These are phyloP conservation scores for Epizoanthus illoricatus DNA, from an alignment of 92 coral and sea anemone species.

Conservation along the genomic window DNA sequence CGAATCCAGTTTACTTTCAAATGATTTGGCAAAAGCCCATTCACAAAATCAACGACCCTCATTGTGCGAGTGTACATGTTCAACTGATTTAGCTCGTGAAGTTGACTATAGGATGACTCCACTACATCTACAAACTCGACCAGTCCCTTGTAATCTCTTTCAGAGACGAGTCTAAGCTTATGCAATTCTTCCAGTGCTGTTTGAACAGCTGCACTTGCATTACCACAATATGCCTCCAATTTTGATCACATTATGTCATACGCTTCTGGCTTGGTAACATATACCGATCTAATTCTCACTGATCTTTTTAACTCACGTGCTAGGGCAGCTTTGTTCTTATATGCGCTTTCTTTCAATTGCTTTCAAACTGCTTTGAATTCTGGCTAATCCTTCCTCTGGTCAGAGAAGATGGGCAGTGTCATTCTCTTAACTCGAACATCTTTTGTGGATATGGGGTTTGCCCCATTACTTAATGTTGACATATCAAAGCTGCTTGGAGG, in stretches of 20 bases:
- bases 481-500: neutral
- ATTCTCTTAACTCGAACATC: slow-evolving; percentile 49
- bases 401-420: slow-evolving; percentile 54
- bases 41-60: slow-evolving; percentile 18
- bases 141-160: slow-evolving; percentile 55
- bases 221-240: no score
- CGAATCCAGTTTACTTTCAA: slow-evolving; percentile 54
- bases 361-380: slow-evolving; percentile 41
- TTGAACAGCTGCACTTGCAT: no score
- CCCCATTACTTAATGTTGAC: no score
- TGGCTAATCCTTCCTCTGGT: slow-evolving; percentile 64
- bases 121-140: slow-evolving; percentile 55
- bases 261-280: neutral
- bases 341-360: no score
- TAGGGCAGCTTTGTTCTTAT: slow-evolving; percentile 32
- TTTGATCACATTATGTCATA: no score
- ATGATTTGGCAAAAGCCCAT: slow-evolving; percentile 48
- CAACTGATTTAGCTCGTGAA: slow-evolving; percentile 43
- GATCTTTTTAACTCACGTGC: slow-evolving; percentile 55
- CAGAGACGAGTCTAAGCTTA: slow-evolving; percentile 5
- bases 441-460: neutral
- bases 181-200: no score
- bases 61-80: slow-evolving; percentile 8
- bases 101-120: slow-evolving; percentile 56
- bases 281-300: slow-evolving; percentile 53